Evolutionary conservation across 2,888 invertebrate species (phyloP).

Genomic region (Hirudinaria manillensis): DNA sequence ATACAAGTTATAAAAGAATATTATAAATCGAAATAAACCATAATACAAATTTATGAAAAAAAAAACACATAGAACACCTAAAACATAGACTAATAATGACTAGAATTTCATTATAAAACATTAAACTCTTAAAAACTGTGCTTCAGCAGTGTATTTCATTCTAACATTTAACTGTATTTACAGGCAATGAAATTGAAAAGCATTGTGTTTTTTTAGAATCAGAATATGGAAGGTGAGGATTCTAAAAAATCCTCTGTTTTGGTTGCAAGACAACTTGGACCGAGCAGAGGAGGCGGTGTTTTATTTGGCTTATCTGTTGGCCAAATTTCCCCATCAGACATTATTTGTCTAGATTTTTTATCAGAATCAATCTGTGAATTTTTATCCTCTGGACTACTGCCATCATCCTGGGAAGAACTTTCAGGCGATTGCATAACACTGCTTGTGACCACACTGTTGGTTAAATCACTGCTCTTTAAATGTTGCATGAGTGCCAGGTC

Average conservation of each 20-base stretch:
- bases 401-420: conserved; percentile 14
- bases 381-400: conserved; percentile 11
- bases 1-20: too few species aligned
- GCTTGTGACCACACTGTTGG: conserved; percentile 31
- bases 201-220: background rate
- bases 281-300: background rate
- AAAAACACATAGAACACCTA: conserved; percentile 4
- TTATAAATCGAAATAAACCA: too few species aligned
- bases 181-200: conserved; percentile 5
- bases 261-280: background rate
- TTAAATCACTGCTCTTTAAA: conserved; percentile 6
- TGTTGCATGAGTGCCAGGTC: conserved; percentile 36
- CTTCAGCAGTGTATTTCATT: conserved; percentile 13
- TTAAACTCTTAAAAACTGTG: conserved; percentile 7
- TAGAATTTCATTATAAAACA: conserved; percentile 4
- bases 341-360: background rate
- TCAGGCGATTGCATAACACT: conserved; percentile 23
- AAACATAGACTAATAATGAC: conserved; percentile 10
- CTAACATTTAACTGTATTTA: conserved; percentile 5
- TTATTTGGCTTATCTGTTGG: background rate
- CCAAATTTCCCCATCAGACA: background rate
- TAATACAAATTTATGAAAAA: too few species aligned
- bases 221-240: conserved; percentile 5
- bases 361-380: conserved; percentile 2
- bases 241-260: background rate